phyloP scores from a whole-genome alignment of 1,140 invertebrate species.

The Lethrus apterus region DNA sequence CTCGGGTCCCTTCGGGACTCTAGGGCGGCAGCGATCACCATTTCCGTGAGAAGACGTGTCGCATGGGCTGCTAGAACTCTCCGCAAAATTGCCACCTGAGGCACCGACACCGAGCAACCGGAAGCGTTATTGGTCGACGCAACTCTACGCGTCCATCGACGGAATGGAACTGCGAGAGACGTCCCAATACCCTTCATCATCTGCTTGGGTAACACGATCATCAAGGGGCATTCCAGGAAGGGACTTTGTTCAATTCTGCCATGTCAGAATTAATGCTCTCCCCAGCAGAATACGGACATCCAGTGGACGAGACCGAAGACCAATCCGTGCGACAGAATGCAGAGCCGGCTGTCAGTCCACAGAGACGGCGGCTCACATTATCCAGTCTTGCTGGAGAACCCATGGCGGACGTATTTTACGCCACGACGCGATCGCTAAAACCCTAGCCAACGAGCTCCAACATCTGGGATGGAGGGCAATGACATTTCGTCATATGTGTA shows the following conservation, averaged over 20 bases:
- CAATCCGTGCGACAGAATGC: slow-evolving; percentile 19
- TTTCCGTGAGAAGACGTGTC: not conserved
- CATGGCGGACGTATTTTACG: not conserved
- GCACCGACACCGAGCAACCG: not conserved
- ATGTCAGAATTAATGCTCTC: slow-evolving; percentile 28
- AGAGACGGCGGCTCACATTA: slow-evolving; percentile 30
- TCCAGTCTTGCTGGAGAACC: not conserved
- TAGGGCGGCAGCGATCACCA: not conserved
- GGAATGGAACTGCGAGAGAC: slow-evolving; percentile 25
- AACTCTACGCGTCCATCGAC: slow-evolving; percentile 21
- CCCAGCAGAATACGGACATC: slow-evolving; percentile 26
- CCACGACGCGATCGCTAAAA: not conserved
- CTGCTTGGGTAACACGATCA: slow-evolving; percentile 16
- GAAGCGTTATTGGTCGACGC: slow-evolving; percentile 22
- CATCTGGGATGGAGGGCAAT: slow-evolving; percentile 15
- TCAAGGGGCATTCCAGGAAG: slow-evolving; percentile 31
- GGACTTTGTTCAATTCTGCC: no score
- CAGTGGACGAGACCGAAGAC: slow-evolving; percentile 22
- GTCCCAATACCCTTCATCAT: slow-evolving; percentile 14
- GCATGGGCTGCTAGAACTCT: not conserved
- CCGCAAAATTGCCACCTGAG: not conserved
- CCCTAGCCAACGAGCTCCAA: not conserved
- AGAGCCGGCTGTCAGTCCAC: slow-evolving; percentile 31
- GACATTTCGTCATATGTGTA: no score
- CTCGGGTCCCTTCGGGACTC: not conserved